Base-by-base conservation (phyloP, 1,140 invertebrate species). In the Brachystomella parvula region DNA sequence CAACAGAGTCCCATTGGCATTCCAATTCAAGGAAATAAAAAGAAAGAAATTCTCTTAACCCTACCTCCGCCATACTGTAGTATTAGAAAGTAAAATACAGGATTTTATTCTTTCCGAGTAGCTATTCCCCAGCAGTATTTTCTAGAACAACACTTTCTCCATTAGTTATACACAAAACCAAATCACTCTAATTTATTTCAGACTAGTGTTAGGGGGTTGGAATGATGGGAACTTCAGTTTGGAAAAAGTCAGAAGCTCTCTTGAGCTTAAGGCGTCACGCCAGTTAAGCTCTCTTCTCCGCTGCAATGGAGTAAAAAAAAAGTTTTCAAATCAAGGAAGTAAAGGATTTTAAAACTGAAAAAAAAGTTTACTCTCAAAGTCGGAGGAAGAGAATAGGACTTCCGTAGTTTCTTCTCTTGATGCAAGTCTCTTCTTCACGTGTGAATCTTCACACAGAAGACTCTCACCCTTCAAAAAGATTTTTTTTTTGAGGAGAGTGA, bases 1-100 rank as follows among this genome's bases (percentile, higher is more conserved):
- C 62, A 63, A 47, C 62, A 53, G 49, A 53, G 49, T 53, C 49
- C 49, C 12, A 15, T 53, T 26, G 15, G 24, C 49, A 53, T 53
- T 53, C 49, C 49, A 53, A 53, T 53, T 15, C 49, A 6, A 26
- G 49, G 24, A 26, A 24, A 9, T 17, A 53, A 53, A 53, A 53
- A 44, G n/a, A 44, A 12, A 9, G 39, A 9, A 9, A 9, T 44
- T 44, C 9, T 12, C n/a, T 44, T 44, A 44, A 12, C 39, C n/a
- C 39, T n/a, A n/a, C n/a, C 39, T 9, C 39, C 39, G 9, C 9
- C 39, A 12, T 44, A 12, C 39, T n/a, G 9, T 44, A n/a, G n/a
- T 12, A 12, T 44, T 44, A 44, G n/a, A 44, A 44, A 9, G n/a
- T 12, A 44, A 44, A n/a, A n/a, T 12, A 44, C 39, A 44, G 39